Base-by-base conservation (phyloP, 2,797 vertebrate species). In the Schizopygopsis malacanthus region DNA sequence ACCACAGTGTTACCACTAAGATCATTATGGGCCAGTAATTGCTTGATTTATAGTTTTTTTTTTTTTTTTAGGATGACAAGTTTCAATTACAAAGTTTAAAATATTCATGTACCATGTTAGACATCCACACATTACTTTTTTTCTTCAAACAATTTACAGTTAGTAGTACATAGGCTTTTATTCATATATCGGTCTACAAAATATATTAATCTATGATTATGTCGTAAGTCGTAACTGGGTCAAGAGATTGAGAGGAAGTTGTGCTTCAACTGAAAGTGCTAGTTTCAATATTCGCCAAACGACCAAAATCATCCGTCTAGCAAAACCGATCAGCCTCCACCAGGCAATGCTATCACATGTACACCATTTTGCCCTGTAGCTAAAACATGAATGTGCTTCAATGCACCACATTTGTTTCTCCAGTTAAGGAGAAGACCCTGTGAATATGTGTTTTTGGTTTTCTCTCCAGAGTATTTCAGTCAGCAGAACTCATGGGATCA, bases 261-360 rank as follows among this genome's bases (percentile, higher is more conserved):
- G 94, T 95, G 94, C 94, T 95, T 94, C 47, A 88, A 89, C 89
- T 81, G 73, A 93, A 92, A 92, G 93, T 94, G 94, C 93, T 95
- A 91, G 90, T 92, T 79, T 79, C 41, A 78, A 65, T 83, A 79
- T 72, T 80, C 47, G 43, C 54, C 63, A 3, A n/a, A 59, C 11
- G 54, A 56, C 22, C 6, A 1, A 63, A 75, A 47, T 45, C 39
- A 82, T 54, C 25, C 37, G 2, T 4, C 59, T 54, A 54, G 28
- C 28, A 67, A 41, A 28, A 65, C 33, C 11, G 22, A 73, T 63
- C 78, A 65, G 43, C 45, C 37, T 79, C 39, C 50, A 59, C 52
- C 18, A 18, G 65, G 47, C 65, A 71, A 43, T 16, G 16, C 25
- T 69, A 81, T 6, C 59, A 13, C 25, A 37, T 11, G n/a, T 45